Evolutionary conservation across 2,797 vertebrate species (phyloP).

Genomic region (Borostomias antarcticus): DNA sequence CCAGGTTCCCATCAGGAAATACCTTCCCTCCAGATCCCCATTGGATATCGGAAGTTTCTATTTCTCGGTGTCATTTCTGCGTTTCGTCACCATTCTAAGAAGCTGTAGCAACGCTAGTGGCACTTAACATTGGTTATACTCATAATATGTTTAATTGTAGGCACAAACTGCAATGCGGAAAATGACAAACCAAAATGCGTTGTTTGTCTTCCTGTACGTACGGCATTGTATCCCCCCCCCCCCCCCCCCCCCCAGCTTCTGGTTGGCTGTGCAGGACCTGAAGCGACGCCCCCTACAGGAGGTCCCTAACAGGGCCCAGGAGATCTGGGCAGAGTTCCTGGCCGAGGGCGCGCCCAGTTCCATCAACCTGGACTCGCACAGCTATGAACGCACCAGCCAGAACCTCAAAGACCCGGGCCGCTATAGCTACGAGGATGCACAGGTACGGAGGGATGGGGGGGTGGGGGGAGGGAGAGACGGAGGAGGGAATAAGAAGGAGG

Average conservation of each 20-base stretch:
- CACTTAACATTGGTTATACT: too few relatives aligned
- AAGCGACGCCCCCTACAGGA: slow-evolving; percentile 93
- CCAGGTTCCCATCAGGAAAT: too few relatives aligned
- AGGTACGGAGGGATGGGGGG: slow-evolving; percentile 74
- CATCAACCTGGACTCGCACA: slow-evolving; percentile 98
- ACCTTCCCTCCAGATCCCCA: too few relatives aligned
- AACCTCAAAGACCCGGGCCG: slow-evolving; percentile 96
- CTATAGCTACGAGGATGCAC: slow-evolving; percentile 96
- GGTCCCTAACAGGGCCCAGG: slow-evolving; percentile 86
- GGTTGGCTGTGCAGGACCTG: slow-evolving; percentile 95
- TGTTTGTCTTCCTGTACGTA: too few relatives aligned
- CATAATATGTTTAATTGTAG: too few relatives aligned
- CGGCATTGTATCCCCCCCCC: too few relatives aligned
- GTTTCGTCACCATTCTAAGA: too few relatives aligned
- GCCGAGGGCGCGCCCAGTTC: slow-evolving; percentile 94
- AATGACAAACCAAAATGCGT: too few relatives aligned
- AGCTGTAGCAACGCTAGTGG: too few relatives aligned
- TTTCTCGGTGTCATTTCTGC: too few relatives aligned
- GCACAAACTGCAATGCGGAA: too few relatives aligned
- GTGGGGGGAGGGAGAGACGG: neutral
- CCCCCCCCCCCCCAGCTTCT: slow-evolving; percentile 84
- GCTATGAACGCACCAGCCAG: slow-evolving; percentile 95
- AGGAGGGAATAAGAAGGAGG: neutral
- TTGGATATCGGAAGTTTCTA: too few relatives aligned
- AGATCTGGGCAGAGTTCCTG: slow-evolving; percentile 97